These are phyloP conservation scores for Lycocorax pyrrhopterus DNA, from an alignment of 2,113 vertebrate genomes.

Conservation along the genomic window DNA sequence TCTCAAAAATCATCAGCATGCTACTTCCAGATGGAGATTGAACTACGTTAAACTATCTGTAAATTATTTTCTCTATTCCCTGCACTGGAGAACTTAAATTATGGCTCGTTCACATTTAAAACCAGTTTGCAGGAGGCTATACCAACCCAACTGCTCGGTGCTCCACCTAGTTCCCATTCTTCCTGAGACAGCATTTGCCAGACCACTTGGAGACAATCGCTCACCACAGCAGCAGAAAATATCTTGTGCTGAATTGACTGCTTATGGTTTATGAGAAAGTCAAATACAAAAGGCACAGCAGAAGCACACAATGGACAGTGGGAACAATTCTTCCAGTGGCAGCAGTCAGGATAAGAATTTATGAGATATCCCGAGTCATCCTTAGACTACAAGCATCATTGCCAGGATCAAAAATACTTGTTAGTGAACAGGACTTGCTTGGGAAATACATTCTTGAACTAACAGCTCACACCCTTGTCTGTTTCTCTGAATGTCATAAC, in stretches of 20 bases:
- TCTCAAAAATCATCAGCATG: not conserved
- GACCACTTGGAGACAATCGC: not conserved
- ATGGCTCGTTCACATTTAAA: not conserved
- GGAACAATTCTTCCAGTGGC: not conserved
- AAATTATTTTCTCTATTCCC: not conserved
- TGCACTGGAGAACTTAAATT: not conserved
- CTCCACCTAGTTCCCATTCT: not conserved
- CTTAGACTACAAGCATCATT: not conserved
- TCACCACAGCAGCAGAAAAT: not conserved
- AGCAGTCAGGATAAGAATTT: not conserved
- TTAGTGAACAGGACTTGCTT: not conserved
- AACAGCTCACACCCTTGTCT: not conserved
- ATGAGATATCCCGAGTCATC: not conserved
- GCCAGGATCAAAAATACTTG: not conserved
- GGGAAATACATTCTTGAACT: not conserved
- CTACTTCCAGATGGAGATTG: not conserved
- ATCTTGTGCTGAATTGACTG: not conserved
- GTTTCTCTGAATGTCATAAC: not conserved
- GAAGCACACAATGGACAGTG: not conserved
- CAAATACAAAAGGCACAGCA: not conserved
- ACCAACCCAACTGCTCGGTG: accelerated
- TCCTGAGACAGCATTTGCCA: not conserved
- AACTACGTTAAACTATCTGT: not conserved
- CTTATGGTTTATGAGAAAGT: not conserved
- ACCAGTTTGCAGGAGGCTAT: not conserved